Conservation (phyloP, 1,140 invertebrate species). For the Calephelis virginiensis region DNA sequence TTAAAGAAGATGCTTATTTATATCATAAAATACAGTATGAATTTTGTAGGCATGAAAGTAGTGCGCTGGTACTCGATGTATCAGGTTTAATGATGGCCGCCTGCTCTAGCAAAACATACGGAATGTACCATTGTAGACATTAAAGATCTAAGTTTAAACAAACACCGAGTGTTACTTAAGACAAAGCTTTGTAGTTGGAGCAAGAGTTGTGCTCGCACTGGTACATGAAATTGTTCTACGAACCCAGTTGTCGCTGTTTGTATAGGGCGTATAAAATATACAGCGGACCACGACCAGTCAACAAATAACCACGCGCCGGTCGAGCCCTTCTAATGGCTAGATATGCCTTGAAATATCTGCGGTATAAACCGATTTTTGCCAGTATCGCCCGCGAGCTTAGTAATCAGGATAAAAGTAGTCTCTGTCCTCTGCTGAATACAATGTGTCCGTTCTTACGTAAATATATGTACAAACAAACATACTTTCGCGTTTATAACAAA, state of each 20-base stretch:
- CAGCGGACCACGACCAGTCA: conserved; percentile 44
- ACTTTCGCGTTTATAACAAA: too few species aligned
- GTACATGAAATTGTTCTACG: conserved; percentile 49
- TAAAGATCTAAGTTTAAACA: conserved; percentile 11
- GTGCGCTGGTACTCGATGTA: too few species aligned
- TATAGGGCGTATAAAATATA: conserved; percentile 56
- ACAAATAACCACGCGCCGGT: conserved; percentile 43
- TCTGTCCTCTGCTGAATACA: too few species aligned
- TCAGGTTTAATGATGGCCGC: too few species aligned
- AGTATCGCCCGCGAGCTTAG: too few species aligned
- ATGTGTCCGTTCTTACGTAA: too few species aligned
- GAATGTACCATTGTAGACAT: conserved; percentile 7
- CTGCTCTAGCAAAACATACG: neutral
- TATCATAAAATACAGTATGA: too few species aligned
- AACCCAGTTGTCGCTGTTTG: conserved; percentile 57
- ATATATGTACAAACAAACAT: too few species aligned
- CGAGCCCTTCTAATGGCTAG: conserved; percentile 19
- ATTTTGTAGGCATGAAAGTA: too few species aligned
- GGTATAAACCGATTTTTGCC: too few species aligned
- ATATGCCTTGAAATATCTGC: conserved; percentile 5
- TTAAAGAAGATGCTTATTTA: too few species aligned
- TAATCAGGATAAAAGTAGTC: too few species aligned
- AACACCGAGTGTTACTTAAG: conserved; percentile 4
- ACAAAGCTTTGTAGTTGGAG: conserved; percentile 10
- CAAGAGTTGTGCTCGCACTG: conserved; percentile 26